Percentiles rank a stretch among this genome's conserved stretches.
Conservation (phyloP, 1,140 invertebrate species). For the Pentalonia nigronervosa region DNA sequence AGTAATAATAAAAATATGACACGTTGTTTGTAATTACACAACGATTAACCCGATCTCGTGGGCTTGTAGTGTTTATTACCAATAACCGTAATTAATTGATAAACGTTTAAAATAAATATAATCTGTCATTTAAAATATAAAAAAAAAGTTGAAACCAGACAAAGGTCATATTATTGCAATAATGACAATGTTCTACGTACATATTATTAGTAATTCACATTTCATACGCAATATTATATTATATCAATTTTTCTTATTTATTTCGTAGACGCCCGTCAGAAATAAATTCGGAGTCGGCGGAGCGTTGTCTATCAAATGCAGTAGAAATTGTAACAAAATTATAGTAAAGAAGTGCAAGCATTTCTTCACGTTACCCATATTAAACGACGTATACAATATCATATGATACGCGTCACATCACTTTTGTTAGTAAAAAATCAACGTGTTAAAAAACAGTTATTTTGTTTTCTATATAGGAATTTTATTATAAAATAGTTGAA, state of each 20-base stretch:
- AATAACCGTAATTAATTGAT: not conserved
- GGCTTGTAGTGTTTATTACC: not conserved
- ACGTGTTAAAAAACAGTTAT: not conserved
- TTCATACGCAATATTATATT: too few species aligned
- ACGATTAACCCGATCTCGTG: not conserved
- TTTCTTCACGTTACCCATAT: not conserved
- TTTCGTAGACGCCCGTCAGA: not conserved
- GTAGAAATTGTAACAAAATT: not conserved
- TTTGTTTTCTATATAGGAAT: not conserved
- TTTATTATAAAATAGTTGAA: not conserved
- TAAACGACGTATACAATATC: not conserved
- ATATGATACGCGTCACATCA: not conserved
- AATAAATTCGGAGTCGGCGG: not conserved
- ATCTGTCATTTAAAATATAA: not conserved
- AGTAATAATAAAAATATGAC: not conserved
- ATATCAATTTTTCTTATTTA: not conserved
- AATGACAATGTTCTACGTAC: not conserved
- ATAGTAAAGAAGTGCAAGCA: not conserved
- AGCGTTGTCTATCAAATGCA: not conserved
- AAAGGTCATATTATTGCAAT: not conserved
- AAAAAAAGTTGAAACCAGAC: not conserved
- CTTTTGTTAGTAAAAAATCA: not conserved
- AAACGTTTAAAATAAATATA: not conserved
- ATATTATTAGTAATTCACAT: not conserved
- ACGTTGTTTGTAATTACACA: not conserved